A percentile compares a stretch with the other conserved stretches of the same genome.
phyloP scores from a whole-genome alignment of 2,888 invertebrate species.

The Disparrhopalites patrizii region DNA sequence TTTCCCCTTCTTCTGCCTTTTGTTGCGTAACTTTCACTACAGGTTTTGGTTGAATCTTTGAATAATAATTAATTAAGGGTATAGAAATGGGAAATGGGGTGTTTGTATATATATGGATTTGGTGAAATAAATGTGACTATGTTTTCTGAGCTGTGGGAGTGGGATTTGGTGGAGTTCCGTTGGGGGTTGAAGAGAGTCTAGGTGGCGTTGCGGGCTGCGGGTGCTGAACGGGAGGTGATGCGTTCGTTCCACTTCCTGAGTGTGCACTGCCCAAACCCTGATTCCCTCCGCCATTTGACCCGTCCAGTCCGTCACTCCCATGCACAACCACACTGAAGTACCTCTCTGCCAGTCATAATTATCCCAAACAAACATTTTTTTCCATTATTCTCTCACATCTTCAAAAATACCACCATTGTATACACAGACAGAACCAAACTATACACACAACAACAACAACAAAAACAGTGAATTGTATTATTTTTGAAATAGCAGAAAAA shows the following conservation, averaged over 20 bases:
- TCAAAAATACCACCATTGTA: no score
- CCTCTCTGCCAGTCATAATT: slow-evolving; percentile 57
- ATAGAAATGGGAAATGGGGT: neutral
- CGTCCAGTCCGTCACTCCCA: slow-evolving; percentile 56
- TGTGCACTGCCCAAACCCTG: slow-evolving; percentile 43
- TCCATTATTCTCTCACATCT: no score
- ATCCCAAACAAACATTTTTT: no score
- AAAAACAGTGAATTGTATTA: slow-evolving; percentile 1
- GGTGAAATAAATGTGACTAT: slow-evolving; percentile 5
- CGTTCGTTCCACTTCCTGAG: slow-evolving; percentile 40
- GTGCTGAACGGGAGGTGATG: slow-evolving; percentile 45
- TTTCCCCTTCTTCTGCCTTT: neutral
- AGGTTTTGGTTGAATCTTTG: neutral
- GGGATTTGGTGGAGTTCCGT: slow-evolving; percentile 31
- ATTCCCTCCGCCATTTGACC: slow-evolving; percentile 37
- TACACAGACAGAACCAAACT: no score
- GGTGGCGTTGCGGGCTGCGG: slow-evolving; percentile 41
- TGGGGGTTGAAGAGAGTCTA: slow-evolving; percentile 43
- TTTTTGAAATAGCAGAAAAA: no score
- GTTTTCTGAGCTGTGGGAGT: slow-evolving; percentile 18
- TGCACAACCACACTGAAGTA: slow-evolving; percentile 59
- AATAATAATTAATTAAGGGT: neutral
- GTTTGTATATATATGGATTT: neutral
- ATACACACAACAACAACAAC: neutral
- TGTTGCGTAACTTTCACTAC: neutral